These are phyloP conservation scores for Dynastes grantii DNA, from an alignment of 2,888 invertebrate genomes.

Conservation along the genomic window DNA sequence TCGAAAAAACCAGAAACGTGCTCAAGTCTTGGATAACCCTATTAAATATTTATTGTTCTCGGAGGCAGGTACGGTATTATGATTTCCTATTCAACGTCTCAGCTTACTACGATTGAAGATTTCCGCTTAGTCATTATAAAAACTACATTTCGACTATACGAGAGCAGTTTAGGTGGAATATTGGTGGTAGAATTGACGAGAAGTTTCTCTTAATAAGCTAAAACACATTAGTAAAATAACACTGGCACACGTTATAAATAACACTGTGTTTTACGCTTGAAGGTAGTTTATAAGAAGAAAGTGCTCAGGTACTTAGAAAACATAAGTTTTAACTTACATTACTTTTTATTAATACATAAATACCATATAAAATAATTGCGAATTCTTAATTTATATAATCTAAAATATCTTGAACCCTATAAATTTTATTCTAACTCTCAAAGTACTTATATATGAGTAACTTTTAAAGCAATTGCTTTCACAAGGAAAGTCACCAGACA, in stretches of 20 bases:
- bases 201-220: constrained; percentile 25
- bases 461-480: too few species aligned
- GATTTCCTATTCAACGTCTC: constrained; percentile 51
- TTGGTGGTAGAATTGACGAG: constrained; percentile 23
- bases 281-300: too few species aligned
- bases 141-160: constrained; percentile 26
- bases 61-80: constrained; percentile 53
- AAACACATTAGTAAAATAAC: constrained; percentile 33
- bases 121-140: constrained; percentile 54
- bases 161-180: neutral
- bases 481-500: too few species aligned
- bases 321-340: too few species aligned
- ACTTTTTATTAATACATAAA: too few species aligned
- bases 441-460: too few species aligned
- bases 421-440: too few species aligned
- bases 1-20: constrained; percentile 52
- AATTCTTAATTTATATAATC: too few species aligned
- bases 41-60: constrained; percentile 55
- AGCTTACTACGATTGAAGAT: constrained; percentile 52
- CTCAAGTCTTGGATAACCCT: constrained; percentile 53
- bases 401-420: too few species aligned
- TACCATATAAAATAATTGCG: too few species aligned
- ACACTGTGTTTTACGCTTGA: neutral
- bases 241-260: neutral
- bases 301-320: too few species aligned